These are phyloP conservation scores for Naso thynnoides DNA, from an alignment of 2,797 vertebrate species.

Conservation along the genomic window DNA sequence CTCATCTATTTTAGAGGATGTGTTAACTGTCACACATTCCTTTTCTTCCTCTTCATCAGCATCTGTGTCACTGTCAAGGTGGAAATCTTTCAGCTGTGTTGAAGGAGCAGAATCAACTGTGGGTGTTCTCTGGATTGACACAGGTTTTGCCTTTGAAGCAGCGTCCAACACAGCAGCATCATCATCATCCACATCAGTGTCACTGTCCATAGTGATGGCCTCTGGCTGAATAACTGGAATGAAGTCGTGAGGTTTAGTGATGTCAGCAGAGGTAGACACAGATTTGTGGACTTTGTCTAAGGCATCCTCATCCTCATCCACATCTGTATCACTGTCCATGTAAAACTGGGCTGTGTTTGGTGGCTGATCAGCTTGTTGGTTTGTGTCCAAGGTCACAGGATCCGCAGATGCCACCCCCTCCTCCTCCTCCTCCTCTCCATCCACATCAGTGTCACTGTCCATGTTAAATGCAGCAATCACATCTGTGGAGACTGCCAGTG, in stretches of 20 bases:
- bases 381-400: constrained; percentile 27
- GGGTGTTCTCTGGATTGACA: constrained; percentile 10
- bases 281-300: constrained; percentile 10
- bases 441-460: constrained; percentile 80
- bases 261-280: constrained; percentile 17
- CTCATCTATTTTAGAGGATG: constrained; percentile 28
- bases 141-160: constrained; percentile 40
- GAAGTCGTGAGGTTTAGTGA: constrained; percentile 15
- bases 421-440: constrained; percentile 61
- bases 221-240: constrained; percentile 43
- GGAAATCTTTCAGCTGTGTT: constrained; percentile 40
- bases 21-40: constrained; percentile 18
- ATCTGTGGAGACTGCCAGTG: constrained; percentile 23
- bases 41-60: constrained; percentile 68
- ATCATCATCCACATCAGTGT: constrained; percentile 84
- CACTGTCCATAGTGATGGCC: constrained; percentile 78
- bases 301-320: constrained; percentile 65
- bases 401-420: constrained; percentile 2
- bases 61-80: constrained; percentile 77
- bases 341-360: constrained; percentile 52
- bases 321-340: constrained; percentile 80
- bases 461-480: constrained; percentile 60
- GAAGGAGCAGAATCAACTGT: constrained; percentile 35
- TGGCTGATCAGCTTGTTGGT: constrained; percentile 29
- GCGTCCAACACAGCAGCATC: constrained; percentile 36